phyloP scores from a whole-genome alignment of 2,797 vertebrate genomes.

The Myotis findleyi region DNA sequence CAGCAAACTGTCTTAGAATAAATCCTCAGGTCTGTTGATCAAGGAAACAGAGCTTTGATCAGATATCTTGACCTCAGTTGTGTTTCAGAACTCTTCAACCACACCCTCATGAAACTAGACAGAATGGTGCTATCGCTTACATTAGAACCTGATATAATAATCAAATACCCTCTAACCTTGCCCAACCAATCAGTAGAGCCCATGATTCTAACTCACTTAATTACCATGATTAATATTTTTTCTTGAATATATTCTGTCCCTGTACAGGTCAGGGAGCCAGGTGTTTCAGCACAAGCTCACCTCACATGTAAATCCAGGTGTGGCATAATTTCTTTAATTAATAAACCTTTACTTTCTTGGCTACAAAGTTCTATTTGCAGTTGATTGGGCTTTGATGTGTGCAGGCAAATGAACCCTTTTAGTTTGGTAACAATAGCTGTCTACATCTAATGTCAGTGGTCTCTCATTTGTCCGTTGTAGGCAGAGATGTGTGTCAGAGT shows the following conservation, averaged over 20 bases:
- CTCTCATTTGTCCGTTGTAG: not conserved
- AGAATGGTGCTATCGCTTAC: not conserved
- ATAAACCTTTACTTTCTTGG: not conserved
- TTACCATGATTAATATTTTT: not conserved
- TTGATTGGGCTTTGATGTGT: not conserved
- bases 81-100: not conserved
- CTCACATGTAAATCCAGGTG: not conserved
- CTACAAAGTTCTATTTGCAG: not conserved
- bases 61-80: not conserved
- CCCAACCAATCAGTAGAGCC: not conserved
- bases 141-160: not conserved
- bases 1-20: not conserved
- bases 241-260: not conserved
- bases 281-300: not conserved
- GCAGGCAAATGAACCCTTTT: not conserved
- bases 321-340: not conserved
- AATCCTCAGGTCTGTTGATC: not conserved
- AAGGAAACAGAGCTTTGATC: not conserved
- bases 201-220: not conserved
- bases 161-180: not conserved
- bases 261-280: not conserved
- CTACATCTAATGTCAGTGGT: not conserved
- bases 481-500: not conserved
- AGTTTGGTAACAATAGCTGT: not conserved
- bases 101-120: not conserved